A percentile compares a stretch with the other conserved stretches of the same genome.
phyloP scores from a whole-genome alignment of 2,888 invertebrate species.

The Lapara coniferarum region DNA sequence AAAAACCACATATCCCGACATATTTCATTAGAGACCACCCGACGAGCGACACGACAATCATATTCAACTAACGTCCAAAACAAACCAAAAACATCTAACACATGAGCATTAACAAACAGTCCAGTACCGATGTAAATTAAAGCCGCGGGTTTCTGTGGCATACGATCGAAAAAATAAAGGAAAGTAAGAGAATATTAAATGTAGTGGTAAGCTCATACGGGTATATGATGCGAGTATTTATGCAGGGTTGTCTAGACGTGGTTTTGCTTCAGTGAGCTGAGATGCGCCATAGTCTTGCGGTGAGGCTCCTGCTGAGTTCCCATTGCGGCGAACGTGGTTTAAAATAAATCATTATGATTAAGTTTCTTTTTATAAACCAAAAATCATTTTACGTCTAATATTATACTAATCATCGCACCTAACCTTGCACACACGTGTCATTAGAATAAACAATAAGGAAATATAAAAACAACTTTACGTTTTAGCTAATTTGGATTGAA shows the following conservation, averaged over 20 bases:
- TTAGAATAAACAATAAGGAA: not conserved
- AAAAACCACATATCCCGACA: constrained; percentile 39
- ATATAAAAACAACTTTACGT: not conserved
- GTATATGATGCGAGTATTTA: constrained; percentile 62
- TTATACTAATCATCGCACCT: constrained; percentile 2
- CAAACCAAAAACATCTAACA: constrained; percentile 50
- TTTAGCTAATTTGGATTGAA: constrained; percentile 9
- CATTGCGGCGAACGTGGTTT: constrained; percentile 56
- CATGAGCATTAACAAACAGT: constrained; percentile 51
- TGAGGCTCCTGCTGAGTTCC: constrained; percentile 74
- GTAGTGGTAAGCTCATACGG: constrained; percentile 24
- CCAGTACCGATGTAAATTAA: constrained; percentile 49
- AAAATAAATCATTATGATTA: constrained; percentile 19
- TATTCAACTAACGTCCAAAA: constrained; percentile 45
- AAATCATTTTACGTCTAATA: constrained; percentile 12
- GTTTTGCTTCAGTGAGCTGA: constrained; percentile 70
- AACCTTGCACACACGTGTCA: not conserved
- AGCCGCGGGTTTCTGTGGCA: constrained; percentile 42
- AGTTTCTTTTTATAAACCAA: constrained; percentile 15
- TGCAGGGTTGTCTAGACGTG: constrained; percentile 71
- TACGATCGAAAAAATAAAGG: constrained; percentile 50
- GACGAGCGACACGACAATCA: constrained; percentile 50
- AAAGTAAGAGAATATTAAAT: constrained; percentile 55
- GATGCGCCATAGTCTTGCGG: constrained; percentile 63
- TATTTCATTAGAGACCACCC: constrained; percentile 62